Conservation (phyloP, 53 echinoderm and acorn worm species). For the Antedon mediterranea region DNA sequence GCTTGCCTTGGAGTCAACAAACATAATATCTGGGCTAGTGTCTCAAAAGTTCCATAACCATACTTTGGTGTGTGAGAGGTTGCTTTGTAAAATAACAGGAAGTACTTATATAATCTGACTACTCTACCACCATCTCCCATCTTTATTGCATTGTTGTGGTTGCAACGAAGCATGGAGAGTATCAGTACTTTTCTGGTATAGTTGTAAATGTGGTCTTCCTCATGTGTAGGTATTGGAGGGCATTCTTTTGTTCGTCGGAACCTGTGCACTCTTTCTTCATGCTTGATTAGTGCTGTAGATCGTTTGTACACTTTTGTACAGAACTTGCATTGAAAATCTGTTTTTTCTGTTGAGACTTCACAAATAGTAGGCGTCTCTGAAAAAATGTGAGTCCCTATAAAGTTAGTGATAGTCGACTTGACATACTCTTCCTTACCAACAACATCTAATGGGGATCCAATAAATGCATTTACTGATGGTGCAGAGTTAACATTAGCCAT, state of each 20-base stretch:
- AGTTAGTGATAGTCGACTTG: neutral
- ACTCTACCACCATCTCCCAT: conserved; percentile 23
- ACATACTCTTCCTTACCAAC: neutral
- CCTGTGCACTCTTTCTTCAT: neutral
- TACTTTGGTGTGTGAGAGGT: neutral
- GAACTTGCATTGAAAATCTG: neutral
- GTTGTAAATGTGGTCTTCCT: neutral
- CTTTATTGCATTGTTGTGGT: conserved; percentile 1
- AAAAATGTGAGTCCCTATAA: neutral
- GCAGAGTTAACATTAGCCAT: conserved; percentile 3
- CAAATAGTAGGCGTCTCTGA: neutral
- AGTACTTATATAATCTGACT: conserved; percentile 14
- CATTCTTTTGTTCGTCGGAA: neutral
- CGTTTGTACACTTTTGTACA: neutral
- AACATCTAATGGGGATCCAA: neutral
- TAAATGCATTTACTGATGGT: conserved; percentile 6
- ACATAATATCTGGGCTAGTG: conserved; percentile 28
- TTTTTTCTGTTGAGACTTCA: neutral
- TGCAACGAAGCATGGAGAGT: neutral
- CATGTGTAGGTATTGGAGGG: neutral
- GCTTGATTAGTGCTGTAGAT: neutral
- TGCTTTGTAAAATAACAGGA: conserved; percentile 8
- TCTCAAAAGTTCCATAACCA: neutral
- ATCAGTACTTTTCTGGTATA: neutral
- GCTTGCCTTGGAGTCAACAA: conserved; percentile 35